Conservation (phyloP, 2,888 invertebrate species). For the Diplazon laetatorius region DNA sequence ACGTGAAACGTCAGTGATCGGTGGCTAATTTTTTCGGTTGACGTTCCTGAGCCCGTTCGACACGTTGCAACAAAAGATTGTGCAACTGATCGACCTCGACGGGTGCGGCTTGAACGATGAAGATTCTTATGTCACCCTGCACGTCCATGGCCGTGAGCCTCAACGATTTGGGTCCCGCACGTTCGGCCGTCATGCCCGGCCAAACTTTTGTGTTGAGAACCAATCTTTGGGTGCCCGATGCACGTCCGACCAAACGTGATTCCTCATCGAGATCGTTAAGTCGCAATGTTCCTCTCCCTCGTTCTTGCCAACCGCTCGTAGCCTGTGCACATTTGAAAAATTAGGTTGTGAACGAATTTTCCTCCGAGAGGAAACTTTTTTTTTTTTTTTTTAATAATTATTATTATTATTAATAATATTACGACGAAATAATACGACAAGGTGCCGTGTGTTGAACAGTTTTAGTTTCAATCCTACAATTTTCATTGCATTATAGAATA, state of each 20-base stretch:
- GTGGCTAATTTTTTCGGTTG: conserved; percentile 79
- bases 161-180: conserved; percentile 93
- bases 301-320: conserved; percentile 93
- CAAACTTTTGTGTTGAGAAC: conserved; percentile 97
- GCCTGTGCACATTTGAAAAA: conserved; percentile 71
- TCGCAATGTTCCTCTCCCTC: conserved; percentile 94
- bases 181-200: conserved; percentile 95
- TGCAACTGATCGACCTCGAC: conserved; percentile 88
- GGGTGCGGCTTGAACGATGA: conserved; percentile 89
- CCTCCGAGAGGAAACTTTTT: too few species aligned
- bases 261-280: conserved; percentile 88
- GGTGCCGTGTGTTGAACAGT: too few species aligned
- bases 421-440: conserved; percentile 12
- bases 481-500: too few species aligned
- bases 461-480: too few species aligned
- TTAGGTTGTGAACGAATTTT: too few species aligned
- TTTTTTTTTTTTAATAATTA: neutral
- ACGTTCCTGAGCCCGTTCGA: conserved; percentile 82
- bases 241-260: conserved; percentile 94
- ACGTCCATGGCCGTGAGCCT: conserved; percentile 94
- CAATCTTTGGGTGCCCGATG: conserved; percentile 93
- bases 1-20: conserved; percentile 77
- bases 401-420: neutral
- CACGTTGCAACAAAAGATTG: conserved; percentile 85
- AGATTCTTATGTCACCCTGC: conserved; percentile 92